Evolutionary conservation across 1,140 invertebrate species (phyloP).

Genomic region (Pseudoatta argentina): DNA sequence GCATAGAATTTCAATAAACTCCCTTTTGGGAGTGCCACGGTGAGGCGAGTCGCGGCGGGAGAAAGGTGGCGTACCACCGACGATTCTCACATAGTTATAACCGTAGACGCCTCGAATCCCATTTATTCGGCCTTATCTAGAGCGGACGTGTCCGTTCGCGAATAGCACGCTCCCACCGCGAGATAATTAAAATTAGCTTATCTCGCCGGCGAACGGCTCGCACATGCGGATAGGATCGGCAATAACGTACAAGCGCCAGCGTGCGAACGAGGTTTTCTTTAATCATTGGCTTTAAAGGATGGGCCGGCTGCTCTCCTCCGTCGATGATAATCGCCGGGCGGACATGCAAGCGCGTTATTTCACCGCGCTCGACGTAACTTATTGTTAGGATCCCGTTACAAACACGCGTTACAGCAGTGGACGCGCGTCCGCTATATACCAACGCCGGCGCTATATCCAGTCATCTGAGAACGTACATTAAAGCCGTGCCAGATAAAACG

Average conservation of each 20-base stretch:
- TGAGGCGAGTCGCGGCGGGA: background rate
- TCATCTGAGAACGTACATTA: conserved; percentile 59
- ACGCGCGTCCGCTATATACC: conserved; percentile 25
- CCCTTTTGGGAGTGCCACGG: background rate
- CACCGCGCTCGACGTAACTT: conserved; percentile 55
- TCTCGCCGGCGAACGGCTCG: conserved; percentile 59
- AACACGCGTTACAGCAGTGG: conserved; percentile 38
- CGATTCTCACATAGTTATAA: conserved; percentile 66
- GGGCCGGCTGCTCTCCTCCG: conserved; percentile 26
- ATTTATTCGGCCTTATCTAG: conserved; percentile 66
- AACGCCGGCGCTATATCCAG: conserved; percentile 30
- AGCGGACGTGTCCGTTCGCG: conserved; percentile 64
- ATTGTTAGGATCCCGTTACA: conserved; percentile 60
- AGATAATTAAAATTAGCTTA: conserved; percentile 72
- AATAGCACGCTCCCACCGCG: conserved; percentile 60
- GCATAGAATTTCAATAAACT: conserved; percentile 70
- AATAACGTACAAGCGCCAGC: conserved; percentile 60
- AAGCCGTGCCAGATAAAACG: conserved; percentile 52
- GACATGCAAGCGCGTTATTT: conserved; percentile 53
- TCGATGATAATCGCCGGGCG: conserved; percentile 56
- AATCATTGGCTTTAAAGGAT: conserved; percentile 52
- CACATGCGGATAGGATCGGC: conserved; percentile 57
- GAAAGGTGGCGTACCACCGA: conserved; percentile 14
- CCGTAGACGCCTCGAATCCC: conserved; percentile 59
- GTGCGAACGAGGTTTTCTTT: conserved; percentile 62